phyloP scores from a whole-genome alignment of 2,113 vertebrate species.

The Nestor notabilis region DNA sequence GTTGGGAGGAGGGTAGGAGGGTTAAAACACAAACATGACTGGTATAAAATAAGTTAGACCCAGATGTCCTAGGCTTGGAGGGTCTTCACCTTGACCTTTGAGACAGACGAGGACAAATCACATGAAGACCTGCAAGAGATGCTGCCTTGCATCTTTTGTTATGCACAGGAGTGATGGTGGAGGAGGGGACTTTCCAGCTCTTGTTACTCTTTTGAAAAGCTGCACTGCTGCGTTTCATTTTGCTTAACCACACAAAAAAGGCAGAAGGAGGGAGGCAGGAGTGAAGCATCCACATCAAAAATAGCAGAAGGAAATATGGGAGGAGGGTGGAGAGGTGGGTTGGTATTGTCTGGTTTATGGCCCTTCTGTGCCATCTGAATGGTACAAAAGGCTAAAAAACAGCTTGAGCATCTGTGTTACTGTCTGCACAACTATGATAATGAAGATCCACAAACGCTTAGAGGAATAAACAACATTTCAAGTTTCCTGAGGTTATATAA shows the following conservation, averaged over 20 bases:
- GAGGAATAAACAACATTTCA: neutral
- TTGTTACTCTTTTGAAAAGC: neutral
- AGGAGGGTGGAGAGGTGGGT: neutral
- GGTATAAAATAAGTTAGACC: neutral
- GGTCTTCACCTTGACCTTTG: neutral
- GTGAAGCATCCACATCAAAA: neutral
- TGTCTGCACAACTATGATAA: neutral
- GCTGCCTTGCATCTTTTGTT: neutral
- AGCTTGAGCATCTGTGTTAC: conserved; percentile 23
- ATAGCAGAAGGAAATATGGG: conserved; percentile 20
- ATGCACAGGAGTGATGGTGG: neutral
- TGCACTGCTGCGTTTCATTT: neutral
- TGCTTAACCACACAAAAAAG: neutral
- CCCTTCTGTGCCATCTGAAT: neutral
- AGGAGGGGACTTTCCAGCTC: neutral
- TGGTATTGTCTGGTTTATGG: conserved; percentile 20
- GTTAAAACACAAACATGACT: neutral
- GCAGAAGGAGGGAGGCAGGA: neutral
- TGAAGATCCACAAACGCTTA: conserved; percentile 8
- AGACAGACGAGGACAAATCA: neutral
- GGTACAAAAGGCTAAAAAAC: conserved; percentile 15
- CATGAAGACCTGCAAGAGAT: neutral
- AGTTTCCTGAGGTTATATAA: conserved; percentile 20
- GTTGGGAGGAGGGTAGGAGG: neutral
- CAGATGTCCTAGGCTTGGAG: neutral